These are phyloP conservation scores for Acleris literana DNA, from an alignment of 2,888 invertebrate species.

Conservation along the genomic window DNA sequence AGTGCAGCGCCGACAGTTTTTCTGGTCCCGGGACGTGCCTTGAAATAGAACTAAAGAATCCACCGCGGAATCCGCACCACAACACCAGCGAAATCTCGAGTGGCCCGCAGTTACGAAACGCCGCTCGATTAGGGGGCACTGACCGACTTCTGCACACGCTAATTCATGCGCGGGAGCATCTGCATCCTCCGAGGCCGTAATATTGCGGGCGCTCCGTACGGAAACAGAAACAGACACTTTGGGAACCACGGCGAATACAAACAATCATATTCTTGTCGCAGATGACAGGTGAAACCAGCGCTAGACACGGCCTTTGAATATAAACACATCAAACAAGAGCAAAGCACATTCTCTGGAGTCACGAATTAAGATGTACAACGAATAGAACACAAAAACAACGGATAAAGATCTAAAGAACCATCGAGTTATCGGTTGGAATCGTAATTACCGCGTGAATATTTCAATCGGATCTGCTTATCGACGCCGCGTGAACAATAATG, in stretches of 20 bases:
- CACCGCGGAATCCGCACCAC: slow-evolving; percentile 53
- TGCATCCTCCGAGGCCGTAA: slow-evolving; percentile 61
- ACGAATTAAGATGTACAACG: slow-evolving; percentile 60
- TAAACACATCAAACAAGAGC: slow-evolving; percentile 58
- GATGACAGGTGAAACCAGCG: slow-evolving; percentile 74
- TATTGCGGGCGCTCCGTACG: slow-evolving; percentile 61
- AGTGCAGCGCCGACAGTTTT: slow-evolving; percentile 55
- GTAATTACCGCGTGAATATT: slow-evolving; percentile 79
- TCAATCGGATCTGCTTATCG: slow-evolving; percentile 75
- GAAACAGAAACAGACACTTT: slow-evolving; percentile 58
- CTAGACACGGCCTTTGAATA: slow-evolving; percentile 64
- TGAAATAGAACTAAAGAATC: slow-evolving; percentile 58
- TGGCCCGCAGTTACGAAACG: slow-evolving; percentile 70
- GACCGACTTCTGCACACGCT: slow-evolving; percentile 81
- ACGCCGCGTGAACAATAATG: slow-evolving; percentile 73
- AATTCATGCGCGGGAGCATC: slow-evolving; percentile 76
- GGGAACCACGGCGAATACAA: slow-evolving; percentile 68
- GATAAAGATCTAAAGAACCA: slow-evolving; percentile 59
- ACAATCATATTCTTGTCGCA: slow-evolving; percentile 70
- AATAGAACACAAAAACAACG: slow-evolving; percentile 54
- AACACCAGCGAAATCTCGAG: slow-evolving; percentile 74
- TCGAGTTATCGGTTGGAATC: slow-evolving; percentile 69
- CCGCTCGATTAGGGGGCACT: slow-evolving; percentile 77
- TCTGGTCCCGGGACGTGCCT: slow-evolving; percentile 53
- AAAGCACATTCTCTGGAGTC: slow-evolving; percentile 53